phyloP scores from a whole-genome alignment of 2,888 invertebrate species.

The Timandra comae region DNA sequence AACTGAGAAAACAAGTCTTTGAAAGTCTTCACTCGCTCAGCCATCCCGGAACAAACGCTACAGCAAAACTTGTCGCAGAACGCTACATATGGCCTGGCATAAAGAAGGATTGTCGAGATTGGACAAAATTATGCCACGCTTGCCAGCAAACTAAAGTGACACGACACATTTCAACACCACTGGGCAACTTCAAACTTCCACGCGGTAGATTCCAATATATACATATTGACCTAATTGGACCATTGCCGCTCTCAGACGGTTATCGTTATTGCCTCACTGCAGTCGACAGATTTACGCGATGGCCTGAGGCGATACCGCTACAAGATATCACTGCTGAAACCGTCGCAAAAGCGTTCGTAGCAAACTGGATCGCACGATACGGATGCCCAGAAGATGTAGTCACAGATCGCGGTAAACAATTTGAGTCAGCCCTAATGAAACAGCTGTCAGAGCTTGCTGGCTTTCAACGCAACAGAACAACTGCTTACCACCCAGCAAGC shows the following conservation, averaged over 20 bases:
- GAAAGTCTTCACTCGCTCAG: conserved; percentile 11
- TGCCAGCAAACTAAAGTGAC: conserved; percentile 37
- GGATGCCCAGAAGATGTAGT: conserved; percentile 3
- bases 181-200: neutral
- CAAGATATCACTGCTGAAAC: conserved; percentile 35
- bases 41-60: conserved; percentile 14
- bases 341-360: conserved; percentile 1
- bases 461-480: conserved; percentile 18
- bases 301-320: conserved; percentile 42
- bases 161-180: conserved; percentile 10
- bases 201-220: conserved; percentile 7
- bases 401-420: conserved; percentile 4
- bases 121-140: conserved; percentile 24
- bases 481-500: conserved; percentile 25
- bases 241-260: conserved; percentile 12
- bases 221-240: conserved; percentile 18
- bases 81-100: conserved; percentile 21
- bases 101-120: conserved; percentile 17
- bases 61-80: conserved; percentile 12
- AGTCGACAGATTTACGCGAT: conserved; percentile 26
- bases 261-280: conserved; percentile 21
- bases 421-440: conserved; percentile 11
- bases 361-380: conserved; percentile 5
- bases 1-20: conserved; percentile 8
- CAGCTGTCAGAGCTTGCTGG: conserved; percentile 12